Conservation (phyloP, 2,888 invertebrate genomes). For the Adelphocoris suturalis region DNA sequence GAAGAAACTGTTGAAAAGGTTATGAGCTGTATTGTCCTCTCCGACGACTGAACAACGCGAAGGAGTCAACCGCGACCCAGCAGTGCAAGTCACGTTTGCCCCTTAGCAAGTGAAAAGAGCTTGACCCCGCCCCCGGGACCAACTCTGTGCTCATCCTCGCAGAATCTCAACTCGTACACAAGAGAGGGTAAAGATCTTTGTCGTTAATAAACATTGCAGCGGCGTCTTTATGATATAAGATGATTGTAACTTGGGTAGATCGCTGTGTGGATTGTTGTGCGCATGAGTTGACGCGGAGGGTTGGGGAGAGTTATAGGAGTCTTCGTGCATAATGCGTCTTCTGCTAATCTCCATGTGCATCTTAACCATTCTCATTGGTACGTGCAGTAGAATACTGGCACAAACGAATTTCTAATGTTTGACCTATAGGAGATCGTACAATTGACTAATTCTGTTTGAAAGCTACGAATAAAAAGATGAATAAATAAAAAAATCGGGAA, state of each 20-base stretch:
- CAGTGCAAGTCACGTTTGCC: constrained; percentile 29
- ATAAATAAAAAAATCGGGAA: no score
- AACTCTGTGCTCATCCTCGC: neutral
- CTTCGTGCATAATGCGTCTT: neutral
- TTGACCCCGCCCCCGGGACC: constrained; percentile 29
- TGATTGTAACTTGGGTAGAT: neutral
- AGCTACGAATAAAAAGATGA: no score
- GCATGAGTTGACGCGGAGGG: neutral
- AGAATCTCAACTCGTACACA: neutral
- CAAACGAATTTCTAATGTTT: no score
- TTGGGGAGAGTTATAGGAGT: neutral
- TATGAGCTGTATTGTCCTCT: constrained; percentile 20
- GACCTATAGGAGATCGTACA: no score
- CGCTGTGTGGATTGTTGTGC: neutral
- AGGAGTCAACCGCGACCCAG: neutral
- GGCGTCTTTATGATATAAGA: constrained; percentile 26
- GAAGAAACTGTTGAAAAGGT: constrained; percentile 17
- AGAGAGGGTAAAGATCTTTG: neutral
- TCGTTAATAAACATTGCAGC: constrained; percentile 8
- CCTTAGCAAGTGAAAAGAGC: constrained; percentile 42
- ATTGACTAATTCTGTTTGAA: no score
- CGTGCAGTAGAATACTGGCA: neutral
- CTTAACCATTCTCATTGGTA: neutral
- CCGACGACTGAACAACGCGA: neutral
- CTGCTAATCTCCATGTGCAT: no score